Evolutionary conservation across 2,113 vertebrate species (phyloP).

Genomic region (Platanista minor): DNA sequence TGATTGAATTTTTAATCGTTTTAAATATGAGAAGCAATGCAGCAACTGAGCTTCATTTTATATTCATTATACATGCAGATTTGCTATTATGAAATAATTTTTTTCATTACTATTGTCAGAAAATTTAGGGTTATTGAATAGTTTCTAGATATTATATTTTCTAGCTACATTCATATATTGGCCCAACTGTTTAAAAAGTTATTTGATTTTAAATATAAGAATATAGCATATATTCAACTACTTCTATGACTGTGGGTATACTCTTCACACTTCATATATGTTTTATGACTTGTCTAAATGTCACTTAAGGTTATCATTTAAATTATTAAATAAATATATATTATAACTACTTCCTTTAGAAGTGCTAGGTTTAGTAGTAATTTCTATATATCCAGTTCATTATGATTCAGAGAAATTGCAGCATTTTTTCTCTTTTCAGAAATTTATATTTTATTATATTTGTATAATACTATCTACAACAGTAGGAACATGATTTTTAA

Average conservation of each 20-base stretch:
- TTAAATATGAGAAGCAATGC: background rate
- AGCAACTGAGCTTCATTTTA: background rate
- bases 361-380: background rate
- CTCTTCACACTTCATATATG: background rate
- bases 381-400: slow-evolving; percentile 6
- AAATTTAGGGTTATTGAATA: slow-evolving; percentile 10
- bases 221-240: slow-evolving; percentile 27
- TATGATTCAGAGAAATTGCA: slow-evolving; percentile 50
- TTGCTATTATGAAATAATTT: background rate
- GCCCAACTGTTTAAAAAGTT: slow-evolving; percentile 1
- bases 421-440: slow-evolving; percentile 37
- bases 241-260: background rate
- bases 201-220: background rate
- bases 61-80: background rate
- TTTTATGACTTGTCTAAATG: background rate
- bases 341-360: background rate
- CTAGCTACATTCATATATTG: slow-evolving; percentile 8
- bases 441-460: slow-evolving; percentile 47
- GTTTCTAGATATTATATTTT: background rate
- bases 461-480: slow-evolving; percentile 16
- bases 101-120: background rate
- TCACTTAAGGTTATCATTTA: background rate
- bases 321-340: background rate
- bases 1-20: background rate
- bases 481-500: background rate